phyloP scores from a whole-genome alignment of 2,113 vertebrate species.

The Urocynchramus pylzowi region DNA sequence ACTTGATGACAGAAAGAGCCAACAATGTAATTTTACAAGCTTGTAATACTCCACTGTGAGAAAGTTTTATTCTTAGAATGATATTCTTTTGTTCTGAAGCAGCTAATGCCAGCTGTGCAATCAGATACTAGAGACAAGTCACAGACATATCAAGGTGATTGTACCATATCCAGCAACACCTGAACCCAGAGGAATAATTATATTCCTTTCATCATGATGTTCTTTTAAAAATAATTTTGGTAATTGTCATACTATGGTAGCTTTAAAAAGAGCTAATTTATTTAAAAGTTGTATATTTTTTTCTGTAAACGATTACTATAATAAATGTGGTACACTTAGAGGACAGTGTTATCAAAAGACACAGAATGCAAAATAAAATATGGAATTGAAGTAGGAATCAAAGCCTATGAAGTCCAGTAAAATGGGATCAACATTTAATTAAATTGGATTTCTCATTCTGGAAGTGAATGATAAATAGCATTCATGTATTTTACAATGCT shows the following conservation, averaged over 20 bases:
- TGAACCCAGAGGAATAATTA: background rate
- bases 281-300: background rate
- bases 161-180: background rate
- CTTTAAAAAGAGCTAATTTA: conserved; percentile 14
- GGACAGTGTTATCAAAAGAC: background rate
- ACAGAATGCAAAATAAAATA: background rate
- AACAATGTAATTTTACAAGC: background rate
- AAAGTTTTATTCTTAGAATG: background rate
- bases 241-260: background rate
- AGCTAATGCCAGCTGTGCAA: background rate
- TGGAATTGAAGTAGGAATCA: conserved; percentile 11
- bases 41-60: background rate
- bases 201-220: background rate
- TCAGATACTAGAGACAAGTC: background rate
- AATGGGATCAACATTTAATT: conserved; percentile 46
- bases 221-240: background rate
- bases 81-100: background rate
- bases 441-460: conserved; percentile 56
- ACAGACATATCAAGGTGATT: background rate
- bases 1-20: background rate
- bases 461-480: conserved; percentile 21
- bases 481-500: conserved; percentile 19
- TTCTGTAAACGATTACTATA: background rate
- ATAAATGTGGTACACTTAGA: background rate
- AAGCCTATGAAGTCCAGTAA: conserved; percentile 5